These are phyloP conservation scores for Syngnathus scovelli DNA, from an alignment of 2,113 vertebrate species.

Conservation along the genomic window DNA sequence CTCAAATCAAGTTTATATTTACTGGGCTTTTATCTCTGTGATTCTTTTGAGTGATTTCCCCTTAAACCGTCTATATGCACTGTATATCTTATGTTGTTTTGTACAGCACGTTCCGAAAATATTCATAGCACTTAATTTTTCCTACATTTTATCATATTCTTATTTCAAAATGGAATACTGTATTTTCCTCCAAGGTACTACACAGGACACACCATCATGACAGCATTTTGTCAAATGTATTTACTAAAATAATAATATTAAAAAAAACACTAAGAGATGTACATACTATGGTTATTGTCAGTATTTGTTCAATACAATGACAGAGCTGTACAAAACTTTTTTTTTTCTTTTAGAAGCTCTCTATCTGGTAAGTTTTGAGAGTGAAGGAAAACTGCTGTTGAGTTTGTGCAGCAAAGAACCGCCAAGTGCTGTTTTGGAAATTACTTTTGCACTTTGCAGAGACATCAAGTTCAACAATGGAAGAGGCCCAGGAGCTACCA, in stretches of 20 bases:
- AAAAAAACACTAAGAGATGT: background rate
- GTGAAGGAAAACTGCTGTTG: background rate
- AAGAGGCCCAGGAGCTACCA: slow-evolving; percentile 87
- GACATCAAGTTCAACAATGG: slow-evolving; percentile 58
- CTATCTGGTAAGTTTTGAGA: background rate
- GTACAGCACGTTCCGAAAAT: no score
- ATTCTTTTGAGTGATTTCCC: no score
- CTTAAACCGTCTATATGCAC: no score
- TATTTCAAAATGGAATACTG: no score
- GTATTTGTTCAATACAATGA: no score
- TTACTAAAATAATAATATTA: background rate
- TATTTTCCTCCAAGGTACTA: background rate
- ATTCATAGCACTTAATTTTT: no score
- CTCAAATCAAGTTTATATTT: no score
- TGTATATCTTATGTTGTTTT: no score
- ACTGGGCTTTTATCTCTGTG: no score
- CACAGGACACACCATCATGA: background rate
- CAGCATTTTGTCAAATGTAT: background rate
- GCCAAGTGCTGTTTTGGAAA: background rate
- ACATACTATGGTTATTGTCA: no score
- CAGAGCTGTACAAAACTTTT: no score
- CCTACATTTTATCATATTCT: no score
- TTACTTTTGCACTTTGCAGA: slow-evolving; percentile 19
- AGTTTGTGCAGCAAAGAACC: background rate
- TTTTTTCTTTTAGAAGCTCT: background rate